A percentile compares a stretch with the other conserved stretches of the same genome.
Conservation (phyloP, 2,888 invertebrate genomes). For the Biston betularia region DNA sequence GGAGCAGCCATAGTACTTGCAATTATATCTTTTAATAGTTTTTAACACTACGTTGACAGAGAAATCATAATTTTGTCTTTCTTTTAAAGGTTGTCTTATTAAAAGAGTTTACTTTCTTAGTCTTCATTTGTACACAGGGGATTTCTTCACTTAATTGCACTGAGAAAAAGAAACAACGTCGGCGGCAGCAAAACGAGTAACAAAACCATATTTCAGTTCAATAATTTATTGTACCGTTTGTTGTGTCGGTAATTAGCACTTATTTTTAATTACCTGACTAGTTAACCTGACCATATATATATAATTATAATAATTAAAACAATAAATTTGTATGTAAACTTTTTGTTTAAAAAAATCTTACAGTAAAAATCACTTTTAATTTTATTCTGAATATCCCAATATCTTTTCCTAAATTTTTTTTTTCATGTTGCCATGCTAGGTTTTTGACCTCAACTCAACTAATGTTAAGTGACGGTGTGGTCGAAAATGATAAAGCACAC, state of each 20-base stretch:
- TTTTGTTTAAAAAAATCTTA: no score
- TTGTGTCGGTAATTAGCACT: not conserved
- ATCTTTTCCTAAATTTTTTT: no score
- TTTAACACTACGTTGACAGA: not conserved
- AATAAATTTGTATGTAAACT: no score
- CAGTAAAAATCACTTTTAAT: no score
- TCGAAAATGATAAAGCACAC: no score
- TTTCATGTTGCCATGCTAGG: no score
- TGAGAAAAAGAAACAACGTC: constrained; percentile 1
- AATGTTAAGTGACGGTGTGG: no score
- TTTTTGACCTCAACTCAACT: no score
- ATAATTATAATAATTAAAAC: no score
- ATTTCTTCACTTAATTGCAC: constrained; percentile 6
- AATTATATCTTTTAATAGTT: constrained; percentile 51
- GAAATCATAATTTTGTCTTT: not conserved
- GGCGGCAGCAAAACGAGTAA: not conserved
- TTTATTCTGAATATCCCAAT: no score
- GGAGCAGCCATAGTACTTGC: constrained; percentile 46
- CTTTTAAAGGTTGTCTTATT: constrained; percentile 1
- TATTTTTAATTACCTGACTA: no score
- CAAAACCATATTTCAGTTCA: not conserved
- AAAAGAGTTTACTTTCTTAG: constrained; percentile 5
- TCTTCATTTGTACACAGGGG: constrained; percentile 16
- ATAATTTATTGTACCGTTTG: not conserved
- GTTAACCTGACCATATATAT: no score